Base-by-base conservation (phyloP, 1,140 invertebrate genomes). In the Drosophila pseudoobscura region DNA sequence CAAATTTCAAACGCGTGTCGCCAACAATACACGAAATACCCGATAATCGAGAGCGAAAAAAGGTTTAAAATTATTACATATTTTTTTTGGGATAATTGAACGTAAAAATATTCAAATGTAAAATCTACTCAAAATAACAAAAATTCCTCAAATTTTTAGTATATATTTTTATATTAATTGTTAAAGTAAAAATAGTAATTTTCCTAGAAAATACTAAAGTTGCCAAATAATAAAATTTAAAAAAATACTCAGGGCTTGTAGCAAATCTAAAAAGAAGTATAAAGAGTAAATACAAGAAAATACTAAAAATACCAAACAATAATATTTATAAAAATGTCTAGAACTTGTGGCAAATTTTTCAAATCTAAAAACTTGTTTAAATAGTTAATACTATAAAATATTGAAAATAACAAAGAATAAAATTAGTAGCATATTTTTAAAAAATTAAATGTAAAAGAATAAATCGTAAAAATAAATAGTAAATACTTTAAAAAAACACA, bases 1-100 rank as follows among this genome's bases (percentile, higher is more conserved):
- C 17, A 7, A 41, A 49, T 69, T 43, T 35, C 1, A 56, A 31
- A 66, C 17, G 63, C 35, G 44, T 69, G 43, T 35, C 17, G 11
- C 11, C 2, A 43, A 26, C 8, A 68, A 69, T 26, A 22, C 17
- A 3, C 11, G n/a, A 26, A 17, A 41, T 39, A 52, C 11, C 26
- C 7, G 20, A 45, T 6, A 52, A 39, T 13, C 35, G 9, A 39
- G 0, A 13, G 11, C 3, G 17, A 3, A 5, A 39, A 39, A 39
- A 39, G 3, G 3, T 9, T 6, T 41, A 39, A 22, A 9, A 35
- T 26, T 24, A 29, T 29, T 11, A 5, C 13, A 31, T 5, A 15
- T 6, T 8, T n/a, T n/a, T 1, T 8, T 24, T 1, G n/a, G n/a
- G 24, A 53, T 20, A 45, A 31, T 31, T 6, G 44, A 15, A 8